Conservation (phyloP, 2,888 invertebrate genomes). For the Gastrophysa polygoni region DNA sequence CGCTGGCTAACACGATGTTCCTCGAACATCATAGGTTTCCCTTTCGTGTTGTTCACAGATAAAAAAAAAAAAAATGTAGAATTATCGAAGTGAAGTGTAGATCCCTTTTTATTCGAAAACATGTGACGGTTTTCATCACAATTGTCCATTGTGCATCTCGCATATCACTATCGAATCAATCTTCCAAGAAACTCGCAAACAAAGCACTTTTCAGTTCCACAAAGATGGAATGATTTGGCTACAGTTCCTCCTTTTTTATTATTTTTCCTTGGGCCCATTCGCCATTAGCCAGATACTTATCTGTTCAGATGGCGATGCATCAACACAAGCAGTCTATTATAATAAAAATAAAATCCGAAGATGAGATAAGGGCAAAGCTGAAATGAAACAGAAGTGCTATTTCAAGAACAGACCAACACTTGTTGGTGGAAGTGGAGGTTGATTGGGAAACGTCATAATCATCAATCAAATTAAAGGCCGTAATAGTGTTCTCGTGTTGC, state of each 20-base stretch:
- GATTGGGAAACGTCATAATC: conserved; percentile 31
- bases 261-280: conserved; percentile 21
- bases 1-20: too few species aligned
- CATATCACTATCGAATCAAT: background rate
- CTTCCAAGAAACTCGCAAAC: background rate
- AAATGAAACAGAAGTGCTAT: conserved; percentile 43
- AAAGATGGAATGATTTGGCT: background rate
- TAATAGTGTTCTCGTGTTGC: conserved; percentile 34
- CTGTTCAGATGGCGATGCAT: conserved; percentile 43
- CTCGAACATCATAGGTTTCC: too few species aligned
- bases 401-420: conserved; percentile 42
- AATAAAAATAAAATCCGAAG: conserved; percentile 41
- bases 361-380: conserved; percentile 36
- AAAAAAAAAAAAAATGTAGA: too few species aligned
- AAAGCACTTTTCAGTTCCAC: background rate
- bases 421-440: conserved; percentile 34
- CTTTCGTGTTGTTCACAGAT: too few species aligned
- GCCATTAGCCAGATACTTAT: conserved; percentile 43
- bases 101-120: too few species aligned
- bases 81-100: too few species aligned
- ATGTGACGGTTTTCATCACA: background rate
- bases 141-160: background rate
- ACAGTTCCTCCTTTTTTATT: background rate
- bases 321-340: conserved; percentile 43
- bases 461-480: conserved; percentile 33